Evolutionary conservation across 2,797 vertebrate genomes (phyloP), one percentile per base, ranked within the genome.

Genomic region (Pagetopsis macropterus): DNA sequence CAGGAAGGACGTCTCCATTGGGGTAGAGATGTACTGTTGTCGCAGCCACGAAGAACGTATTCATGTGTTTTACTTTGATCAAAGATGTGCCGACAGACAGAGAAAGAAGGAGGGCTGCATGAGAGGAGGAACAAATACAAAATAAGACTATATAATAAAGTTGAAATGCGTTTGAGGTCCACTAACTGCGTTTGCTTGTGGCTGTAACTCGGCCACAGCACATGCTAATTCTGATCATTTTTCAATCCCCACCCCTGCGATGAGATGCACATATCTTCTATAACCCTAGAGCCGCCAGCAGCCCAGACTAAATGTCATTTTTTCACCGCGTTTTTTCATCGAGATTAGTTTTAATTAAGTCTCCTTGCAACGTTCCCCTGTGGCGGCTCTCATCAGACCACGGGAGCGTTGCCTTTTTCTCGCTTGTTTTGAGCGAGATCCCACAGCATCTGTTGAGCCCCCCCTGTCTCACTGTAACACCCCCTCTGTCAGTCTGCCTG

Each of bases 321-420:
- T 87, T 89, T 83, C 70, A 50, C 65, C 0, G 56, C 65, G 56
- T 91, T 93, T 94, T 37, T 94, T 90, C 91, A 91, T 93, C 91
- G 82, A 91, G 91, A 93, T 90, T 91, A 86, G 81, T 94, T 94
- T 94, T 94, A 94, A 94, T 95, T 93, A 93, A 92, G 88, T 86
- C 84, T 91, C 84, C 88, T 84, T 49, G 74, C 89, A 69, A 68
- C 68, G 86, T 72, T 88, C 90, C 90, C 92, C 86, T 51, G 85
- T 85, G 90, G 90, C 88, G 72, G 60, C 83, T 91, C 83, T 93
- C 92, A 94, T 94, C 91, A 94, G 90, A 92, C 92, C 88, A 87
- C 48, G 43, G 72, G 84, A 93, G 87, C 78, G 27, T 81, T 83
- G 70, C 74, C 66, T 76, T 55, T 87, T 65, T 68, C 82, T 72